phyloP scores from a whole-genome alignment of 2,797 vertebrate species.

The Bryconaethiops microstoma region DNA sequence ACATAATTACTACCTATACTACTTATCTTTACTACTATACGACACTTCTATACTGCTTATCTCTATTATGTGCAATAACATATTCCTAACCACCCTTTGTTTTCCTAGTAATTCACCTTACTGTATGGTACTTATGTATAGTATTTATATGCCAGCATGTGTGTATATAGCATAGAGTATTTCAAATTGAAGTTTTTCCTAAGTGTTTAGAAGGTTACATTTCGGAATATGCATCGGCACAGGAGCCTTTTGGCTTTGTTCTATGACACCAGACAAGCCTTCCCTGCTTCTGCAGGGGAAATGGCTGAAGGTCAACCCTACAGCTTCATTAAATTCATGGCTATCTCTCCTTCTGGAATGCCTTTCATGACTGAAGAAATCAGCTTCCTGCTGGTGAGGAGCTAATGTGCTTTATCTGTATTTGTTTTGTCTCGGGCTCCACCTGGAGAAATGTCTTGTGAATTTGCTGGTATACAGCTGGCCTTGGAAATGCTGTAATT shows the following conservation, averaged over 20 bases:
- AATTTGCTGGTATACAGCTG: background rate
- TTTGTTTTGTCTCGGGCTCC: background rate
- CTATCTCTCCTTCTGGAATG: background rate
- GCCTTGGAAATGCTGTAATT: constrained; percentile 15
- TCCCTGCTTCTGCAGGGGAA: constrained; percentile 24
- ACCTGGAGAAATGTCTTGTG: background rate
- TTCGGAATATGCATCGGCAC: background rate
- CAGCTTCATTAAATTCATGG: constrained; percentile 50
- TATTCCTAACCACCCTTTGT: too few relatives aligned
- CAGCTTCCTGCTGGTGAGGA: constrained; percentile 16
- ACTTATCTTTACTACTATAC: too few relatives aligned
- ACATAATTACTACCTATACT: too few relatives aligned
- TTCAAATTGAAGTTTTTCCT: too few relatives aligned
- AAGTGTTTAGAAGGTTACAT: too few relatives aligned
- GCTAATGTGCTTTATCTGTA: constrained; percentile 19
- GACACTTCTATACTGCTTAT: too few relatives aligned
- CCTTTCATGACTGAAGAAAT: constrained; percentile 47
- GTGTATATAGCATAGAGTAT: too few relatives aligned
- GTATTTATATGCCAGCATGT: too few relatives aligned
- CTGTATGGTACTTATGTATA: too few relatives aligned
- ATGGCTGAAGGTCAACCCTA: constrained; percentile 49
- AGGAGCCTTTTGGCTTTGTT: constrained; percentile 3
- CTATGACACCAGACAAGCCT: constrained; percentile 21
- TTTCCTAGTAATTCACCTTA: too few relatives aligned
- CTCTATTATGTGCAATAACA: too few relatives aligned